Conservation (phyloP, 2,888 invertebrate genomes). For the Charanyca ferruginea region DNA sequence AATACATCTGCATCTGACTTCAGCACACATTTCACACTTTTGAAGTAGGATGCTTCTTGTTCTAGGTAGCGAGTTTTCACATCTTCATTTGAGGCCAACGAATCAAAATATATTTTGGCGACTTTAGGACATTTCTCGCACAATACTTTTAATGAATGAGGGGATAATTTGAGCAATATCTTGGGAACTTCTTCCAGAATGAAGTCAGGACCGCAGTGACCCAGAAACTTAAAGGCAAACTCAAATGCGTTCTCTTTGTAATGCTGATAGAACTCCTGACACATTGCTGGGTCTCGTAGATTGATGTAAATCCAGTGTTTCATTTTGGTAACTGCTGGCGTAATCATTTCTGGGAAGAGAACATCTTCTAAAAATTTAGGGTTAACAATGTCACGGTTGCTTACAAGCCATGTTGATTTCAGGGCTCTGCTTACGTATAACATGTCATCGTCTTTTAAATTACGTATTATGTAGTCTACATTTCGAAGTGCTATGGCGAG, state of each 20-base stretch:
- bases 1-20: constrained; percentile 72
- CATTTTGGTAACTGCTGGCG: constrained; percentile 73
- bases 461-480: constrained; percentile 75
- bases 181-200: constrained; percentile 68
- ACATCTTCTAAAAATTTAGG: constrained; percentile 75
- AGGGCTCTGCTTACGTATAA: constrained; percentile 80
- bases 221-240: constrained; percentile 72
- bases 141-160: constrained; percentile 75
- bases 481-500: constrained; percentile 75
- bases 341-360: constrained; percentile 78
- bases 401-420: constrained; percentile 78
- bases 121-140: constrained; percentile 73
- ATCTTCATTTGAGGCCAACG: constrained; percentile 62
- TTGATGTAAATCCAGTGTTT: constrained; percentile 74
- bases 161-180: constrained; percentile 72
- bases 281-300: constrained; percentile 66
- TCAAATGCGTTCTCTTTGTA: constrained; percentile 69
- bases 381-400: constrained; percentile 73
- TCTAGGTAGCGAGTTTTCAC: constrained; percentile 63
- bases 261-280: constrained; percentile 76
- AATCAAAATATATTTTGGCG: constrained; percentile 73
- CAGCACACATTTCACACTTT: constrained; percentile 71
- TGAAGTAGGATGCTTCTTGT: constrained; percentile 63
- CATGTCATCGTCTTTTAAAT: constrained; percentile 79
- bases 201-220: constrained; percentile 71